Evolutionary conservation across 2,888 invertebrate genomes (phyloP).

Genomic region (Caenorhabditis macrosperma): DNA sequence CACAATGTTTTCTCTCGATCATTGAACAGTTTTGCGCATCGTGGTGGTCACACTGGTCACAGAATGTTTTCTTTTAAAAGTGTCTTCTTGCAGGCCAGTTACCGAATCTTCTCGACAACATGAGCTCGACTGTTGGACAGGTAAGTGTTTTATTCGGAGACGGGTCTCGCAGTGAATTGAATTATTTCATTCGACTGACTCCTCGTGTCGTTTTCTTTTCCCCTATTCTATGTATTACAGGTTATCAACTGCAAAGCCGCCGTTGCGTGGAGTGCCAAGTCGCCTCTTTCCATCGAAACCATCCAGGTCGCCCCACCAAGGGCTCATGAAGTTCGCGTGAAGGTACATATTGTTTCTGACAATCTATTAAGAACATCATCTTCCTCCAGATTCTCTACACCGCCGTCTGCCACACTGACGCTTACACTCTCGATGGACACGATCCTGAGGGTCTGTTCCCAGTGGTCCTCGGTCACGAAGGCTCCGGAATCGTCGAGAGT

Average conservation of each 20-base stretch:
- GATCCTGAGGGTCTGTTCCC: conserved; percentile 95
- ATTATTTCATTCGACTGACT: neutral
- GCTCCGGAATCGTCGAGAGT: conserved; percentile 94
- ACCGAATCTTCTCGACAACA: neutral
- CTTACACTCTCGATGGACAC: conserved; percentile 86
- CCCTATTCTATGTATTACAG: no score
- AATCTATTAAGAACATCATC: no score
- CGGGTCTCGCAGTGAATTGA: neutral
- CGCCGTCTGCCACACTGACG: conserved; percentile 93
- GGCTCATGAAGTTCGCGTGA: conserved; percentile 88
- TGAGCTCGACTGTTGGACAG: conserved; percentile 62
- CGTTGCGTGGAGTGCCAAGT: conserved; percentile 95
- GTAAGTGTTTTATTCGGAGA: conserved; percentile 15
- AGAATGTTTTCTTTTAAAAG: neutral
- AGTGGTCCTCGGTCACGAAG: conserved; percentile 95
- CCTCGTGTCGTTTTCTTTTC: no score
- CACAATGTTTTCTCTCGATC: conserved; percentile 2
- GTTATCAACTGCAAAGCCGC: conserved; percentile 94
- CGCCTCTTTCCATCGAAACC: conserved; percentile 91
- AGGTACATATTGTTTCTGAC: conserved; percentile 81
- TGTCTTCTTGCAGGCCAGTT: neutral
- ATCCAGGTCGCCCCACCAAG: conserved; percentile 95
- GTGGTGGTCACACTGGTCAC: conserved; percentile 1
- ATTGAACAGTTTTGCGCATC: conserved; percentile 39
- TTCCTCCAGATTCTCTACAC: conserved; percentile 86